phyloP scores from a whole-genome alignment of 2,888 invertebrate genomes.

The Taphrorychus bicolor region DNA sequence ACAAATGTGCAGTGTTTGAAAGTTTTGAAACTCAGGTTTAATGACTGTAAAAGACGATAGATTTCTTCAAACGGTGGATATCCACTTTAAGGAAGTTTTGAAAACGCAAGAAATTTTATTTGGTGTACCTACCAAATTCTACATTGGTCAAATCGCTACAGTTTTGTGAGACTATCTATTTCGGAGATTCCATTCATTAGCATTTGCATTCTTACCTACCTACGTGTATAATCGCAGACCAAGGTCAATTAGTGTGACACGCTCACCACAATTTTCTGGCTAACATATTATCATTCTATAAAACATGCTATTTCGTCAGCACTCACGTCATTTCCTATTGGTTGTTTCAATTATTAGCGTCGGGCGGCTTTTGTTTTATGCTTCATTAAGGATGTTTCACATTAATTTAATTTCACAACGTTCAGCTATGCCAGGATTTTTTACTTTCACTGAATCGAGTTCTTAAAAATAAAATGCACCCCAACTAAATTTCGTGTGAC shows the following conservation, averaged over 20 bases:
- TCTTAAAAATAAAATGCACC: background rate
- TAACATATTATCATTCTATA: background rate
- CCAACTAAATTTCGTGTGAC: too few relatives aligned
- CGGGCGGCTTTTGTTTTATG: background rate
- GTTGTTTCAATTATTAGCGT: background rate
- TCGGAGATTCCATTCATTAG: too few relatives aligned
- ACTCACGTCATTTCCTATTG: conserved; percentile 8
- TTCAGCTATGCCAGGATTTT: background rate
- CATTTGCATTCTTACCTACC: background rate
- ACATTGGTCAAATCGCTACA: too few relatives aligned
- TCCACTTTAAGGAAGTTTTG: too few relatives aligned
- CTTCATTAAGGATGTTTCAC: background rate
- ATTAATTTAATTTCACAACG: background rate
- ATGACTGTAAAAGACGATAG: too few relatives aligned
- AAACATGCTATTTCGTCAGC: conserved; percentile 9
- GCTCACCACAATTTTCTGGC: background rate
- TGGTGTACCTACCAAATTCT: too few relatives aligned
- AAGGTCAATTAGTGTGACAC: background rate
- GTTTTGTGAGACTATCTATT: too few relatives aligned
- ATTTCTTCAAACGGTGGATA: too few relatives aligned
- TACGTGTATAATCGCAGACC: background rate
- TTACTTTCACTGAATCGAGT: background rate
- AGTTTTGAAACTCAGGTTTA: too few relatives aligned
- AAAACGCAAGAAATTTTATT: too few relatives aligned
- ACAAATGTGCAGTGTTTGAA: too few relatives aligned